Evolutionary conservation across 2,113 vertebrate species (phyloP).

Genomic region (Oryzias woworae): DNA sequence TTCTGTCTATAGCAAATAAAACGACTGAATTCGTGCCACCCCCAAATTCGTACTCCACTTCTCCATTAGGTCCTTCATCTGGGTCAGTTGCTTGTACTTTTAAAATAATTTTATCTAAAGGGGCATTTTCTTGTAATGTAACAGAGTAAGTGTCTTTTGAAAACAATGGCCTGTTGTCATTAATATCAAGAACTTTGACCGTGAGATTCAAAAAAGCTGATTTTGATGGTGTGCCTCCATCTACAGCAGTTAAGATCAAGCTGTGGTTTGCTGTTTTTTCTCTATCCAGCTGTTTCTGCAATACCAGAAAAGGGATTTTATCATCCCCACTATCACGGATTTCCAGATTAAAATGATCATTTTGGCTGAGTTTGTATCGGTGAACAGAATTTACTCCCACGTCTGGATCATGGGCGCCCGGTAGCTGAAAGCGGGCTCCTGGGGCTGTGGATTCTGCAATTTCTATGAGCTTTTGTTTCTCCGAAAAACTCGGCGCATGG

Average conservation of each 20-base stretch:
- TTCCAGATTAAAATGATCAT: slow-evolving; percentile 57
- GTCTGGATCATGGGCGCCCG: slow-evolving; percentile 60
- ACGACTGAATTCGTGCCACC: slow-evolving; percentile 9
- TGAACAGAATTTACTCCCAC: slow-evolving; percentile 53
- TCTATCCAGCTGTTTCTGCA: slow-evolving; percentile 54
- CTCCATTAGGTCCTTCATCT: slow-evolving; percentile 62
- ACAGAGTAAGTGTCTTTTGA: slow-evolving; percentile 44
- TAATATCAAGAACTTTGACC: slow-evolving; percentile 51
- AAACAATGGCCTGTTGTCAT: slow-evolving; percentile 66
- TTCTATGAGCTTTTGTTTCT: slow-evolving; percentile 51
- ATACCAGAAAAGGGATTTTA: slow-evolving; percentile 52
- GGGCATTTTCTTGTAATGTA: slow-evolving; percentile 47
- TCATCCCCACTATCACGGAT: slow-evolving; percentile 42
- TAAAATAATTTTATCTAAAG: slow-evolving; percentile 27
- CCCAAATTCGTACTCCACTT: slow-evolving; percentile 43
- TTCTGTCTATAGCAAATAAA: slow-evolving; percentile 45
- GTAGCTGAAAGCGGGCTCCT: slow-evolving; percentile 61
- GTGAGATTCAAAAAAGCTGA: slow-evolving; percentile 46
- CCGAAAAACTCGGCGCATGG: slow-evolving; percentile 56
- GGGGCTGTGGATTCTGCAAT: slow-evolving; percentile 51
- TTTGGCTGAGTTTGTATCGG: slow-evolving; percentile 59
- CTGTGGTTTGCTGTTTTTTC: slow-evolving; percentile 37
- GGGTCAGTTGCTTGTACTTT: slow-evolving; percentile 55
- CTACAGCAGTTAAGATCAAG: slow-evolving; percentile 53
- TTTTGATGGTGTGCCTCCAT: slow-evolving; percentile 55